These are phyloP conservation scores for Contarinia nasturtii DNA, from an alignment of 1,140 invertebrate genomes.

Conservation along the genomic window DNA sequence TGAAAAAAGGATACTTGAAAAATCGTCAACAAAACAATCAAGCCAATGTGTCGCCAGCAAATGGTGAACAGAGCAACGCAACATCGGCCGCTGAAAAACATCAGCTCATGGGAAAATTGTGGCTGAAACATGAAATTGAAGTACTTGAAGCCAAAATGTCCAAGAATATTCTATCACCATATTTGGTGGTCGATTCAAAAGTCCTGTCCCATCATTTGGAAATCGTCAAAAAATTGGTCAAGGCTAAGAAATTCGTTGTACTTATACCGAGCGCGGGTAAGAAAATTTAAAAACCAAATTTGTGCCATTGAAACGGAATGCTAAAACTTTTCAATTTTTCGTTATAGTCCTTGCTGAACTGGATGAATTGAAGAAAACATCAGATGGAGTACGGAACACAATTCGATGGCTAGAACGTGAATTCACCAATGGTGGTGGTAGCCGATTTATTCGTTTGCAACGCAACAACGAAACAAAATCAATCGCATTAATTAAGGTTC, in stretches of 20 bases:
- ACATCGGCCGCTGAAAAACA: slow-evolving; percentile 23
- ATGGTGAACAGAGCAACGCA: slow-evolving; percentile 11
- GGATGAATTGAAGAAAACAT: slow-evolving; percentile 66
- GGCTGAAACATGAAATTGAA: slow-evolving; percentile 52
- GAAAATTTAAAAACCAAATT: slow-evolving; percentile 12
- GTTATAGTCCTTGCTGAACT: slow-evolving; percentile 67
- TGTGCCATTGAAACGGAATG: slow-evolving; percentile 6
- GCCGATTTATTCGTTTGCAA: slow-evolving; percentile 62
- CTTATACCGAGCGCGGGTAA: slow-evolving; percentile 61
- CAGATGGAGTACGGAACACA: slow-evolving; percentile 58
- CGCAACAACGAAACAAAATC: slow-evolving; percentile 53
- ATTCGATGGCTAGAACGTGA: slow-evolving; percentile 81
- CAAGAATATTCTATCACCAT: slow-evolving; percentile 39
- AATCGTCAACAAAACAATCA: slow-evolving; percentile 20
- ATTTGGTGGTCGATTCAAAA: slow-evolving; percentile 53
- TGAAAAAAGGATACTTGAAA: slow-evolving; percentile 19
- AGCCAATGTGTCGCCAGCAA: slow-evolving; percentile 5
- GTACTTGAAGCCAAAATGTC: slow-evolving; percentile 33
- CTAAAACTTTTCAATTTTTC: too few species aligned
- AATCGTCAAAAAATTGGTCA: slow-evolving; percentile 57
- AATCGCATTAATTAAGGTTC: slow-evolving; percentile 53
- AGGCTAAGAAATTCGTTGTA: slow-evolving; percentile 55
- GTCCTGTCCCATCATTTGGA: slow-evolving; percentile 48
- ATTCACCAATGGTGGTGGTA: slow-evolving; percentile 52
- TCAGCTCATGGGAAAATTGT: slow-evolving; percentile 51